These are phyloP conservation scores for Garra rufa DNA, from an alignment of 2,113 vertebrate genomes.

Conservation along the genomic window DNA sequence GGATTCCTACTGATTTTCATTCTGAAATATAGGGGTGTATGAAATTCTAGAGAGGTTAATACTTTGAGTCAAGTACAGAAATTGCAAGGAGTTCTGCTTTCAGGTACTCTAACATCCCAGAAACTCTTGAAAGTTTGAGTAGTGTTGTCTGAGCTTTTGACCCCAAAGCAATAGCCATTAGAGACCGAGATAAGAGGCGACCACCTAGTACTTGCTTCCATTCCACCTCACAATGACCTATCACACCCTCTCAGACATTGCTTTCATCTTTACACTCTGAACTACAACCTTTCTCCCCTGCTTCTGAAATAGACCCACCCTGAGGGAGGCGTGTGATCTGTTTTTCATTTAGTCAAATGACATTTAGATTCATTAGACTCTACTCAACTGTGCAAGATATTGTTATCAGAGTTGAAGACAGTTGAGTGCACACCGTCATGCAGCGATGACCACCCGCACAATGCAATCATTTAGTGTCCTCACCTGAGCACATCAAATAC, in stretches of 20 bases:
- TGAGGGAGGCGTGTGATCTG: background rate
- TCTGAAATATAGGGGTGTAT: background rate
- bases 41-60: background rate
- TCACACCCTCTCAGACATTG: constrained; percentile 20
- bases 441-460: background rate
- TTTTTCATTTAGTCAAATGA: background rate
- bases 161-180: background rate
- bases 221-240: constrained; percentile 8
- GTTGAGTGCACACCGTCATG: background rate
- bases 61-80: background rate
- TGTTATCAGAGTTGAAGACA: constrained; percentile 10
- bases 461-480: constrained; percentile 26
- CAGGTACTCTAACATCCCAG: background rate
- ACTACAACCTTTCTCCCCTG: constrained; percentile 10
- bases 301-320: constrained; percentile 28
- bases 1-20: background rate
- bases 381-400: constrained; percentile 1
- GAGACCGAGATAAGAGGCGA: background rate
- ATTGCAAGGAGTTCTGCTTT: background rate
- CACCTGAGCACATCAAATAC: background rate
- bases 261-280: constrained; percentile 30
- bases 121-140: background rate
- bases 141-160: background rate
- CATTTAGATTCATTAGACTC: background rate
- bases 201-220: background rate